Base-by-base conservation (phyloP, 1,140 invertebrate species). In the Eurosta solidaginis region DNA sequence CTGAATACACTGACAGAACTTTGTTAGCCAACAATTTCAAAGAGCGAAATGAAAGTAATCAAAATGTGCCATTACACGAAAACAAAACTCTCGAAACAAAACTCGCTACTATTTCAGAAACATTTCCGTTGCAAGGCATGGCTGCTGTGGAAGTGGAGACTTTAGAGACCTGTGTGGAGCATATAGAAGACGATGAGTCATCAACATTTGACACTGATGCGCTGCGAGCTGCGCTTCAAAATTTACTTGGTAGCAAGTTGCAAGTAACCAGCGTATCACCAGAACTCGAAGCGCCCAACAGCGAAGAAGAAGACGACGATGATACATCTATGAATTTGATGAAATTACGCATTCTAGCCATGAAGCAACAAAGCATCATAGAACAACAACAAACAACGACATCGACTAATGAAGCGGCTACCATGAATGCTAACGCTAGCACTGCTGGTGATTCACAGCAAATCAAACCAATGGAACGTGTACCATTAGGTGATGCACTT, bases 401-500 rank as follows among this genome's bases (percentile, higher is more conserved):
- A 25, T 42, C 68, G 2, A 52, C 36, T 3, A 74, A 42, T 44
- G 73, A 74, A 49, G 6, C 25, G 2, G 12, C 52, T 1, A 12
- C 40, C 6, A 14, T 36, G 29, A 33, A 10, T 12, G 20, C 77
- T 6, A 5, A 59, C 12, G 59, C 44, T 0, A 22, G 49, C 1
- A 17, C 29, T 5, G 29, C n/a, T 63, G n/a, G 78, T 1, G 5
- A 22, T 25, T 45, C 50, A 36, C 54, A 73, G 76, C 44, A 82
- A 83, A 25, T 82, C 0, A 88, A 88, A 29, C 82, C 81, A 80
- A 86, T 88, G 86, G 86, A 87, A 77, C 80, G 84, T 7, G 79
- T 88, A 0, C 81, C 86, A 0, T 45, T 83, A 5, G 78, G 78
- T 0, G 85, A 88, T 74, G 81, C 83, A 6, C 80, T 88, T 0